These are phyloP conservation scores for Oreochromis spilurus DNA, from an alignment of 2,113 vertebrate genomes.

Conservation along the genomic window DNA sequence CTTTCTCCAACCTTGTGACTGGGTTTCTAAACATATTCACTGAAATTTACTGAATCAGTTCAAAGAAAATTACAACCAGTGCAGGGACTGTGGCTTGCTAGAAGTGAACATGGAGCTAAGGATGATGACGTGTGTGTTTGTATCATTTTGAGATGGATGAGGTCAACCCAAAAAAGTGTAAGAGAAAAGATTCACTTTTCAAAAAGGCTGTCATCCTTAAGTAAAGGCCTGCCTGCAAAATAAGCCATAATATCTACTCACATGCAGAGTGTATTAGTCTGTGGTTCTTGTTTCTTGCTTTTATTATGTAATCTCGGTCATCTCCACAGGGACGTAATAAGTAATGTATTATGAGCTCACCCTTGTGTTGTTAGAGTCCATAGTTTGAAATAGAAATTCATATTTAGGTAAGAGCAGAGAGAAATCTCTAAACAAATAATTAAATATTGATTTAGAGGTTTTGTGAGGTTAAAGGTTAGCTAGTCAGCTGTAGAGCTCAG, in stretches of 20 bases:
- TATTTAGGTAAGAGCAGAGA: neutral
- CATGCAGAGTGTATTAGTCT: neutral
- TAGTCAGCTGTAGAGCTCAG: neutral
- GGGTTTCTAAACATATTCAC: neutral
- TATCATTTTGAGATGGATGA: neutral
- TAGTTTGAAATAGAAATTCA: neutral
- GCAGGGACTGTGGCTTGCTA: neutral
- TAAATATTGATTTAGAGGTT: neutral
- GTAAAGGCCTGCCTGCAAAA: neutral
- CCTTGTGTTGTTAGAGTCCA: neutral
- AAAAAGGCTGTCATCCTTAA: neutral
- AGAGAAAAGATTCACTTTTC: neutral
- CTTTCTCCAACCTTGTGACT: neutral
- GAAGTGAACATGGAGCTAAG: neutral
- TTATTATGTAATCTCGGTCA: neutral
- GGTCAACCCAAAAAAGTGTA: neutral
- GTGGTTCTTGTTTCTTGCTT: neutral
- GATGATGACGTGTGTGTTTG: neutral
- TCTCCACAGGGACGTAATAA: neutral
- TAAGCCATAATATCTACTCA: neutral
- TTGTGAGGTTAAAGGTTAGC: neutral
- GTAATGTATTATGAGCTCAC: conserved; percentile 6
- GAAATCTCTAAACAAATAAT: neutral
- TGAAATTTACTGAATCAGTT: neutral
- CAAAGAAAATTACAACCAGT: neutral